Conservation (phyloP, 2,113 vertebrate species). For the Calidris pugnax region DNA sequence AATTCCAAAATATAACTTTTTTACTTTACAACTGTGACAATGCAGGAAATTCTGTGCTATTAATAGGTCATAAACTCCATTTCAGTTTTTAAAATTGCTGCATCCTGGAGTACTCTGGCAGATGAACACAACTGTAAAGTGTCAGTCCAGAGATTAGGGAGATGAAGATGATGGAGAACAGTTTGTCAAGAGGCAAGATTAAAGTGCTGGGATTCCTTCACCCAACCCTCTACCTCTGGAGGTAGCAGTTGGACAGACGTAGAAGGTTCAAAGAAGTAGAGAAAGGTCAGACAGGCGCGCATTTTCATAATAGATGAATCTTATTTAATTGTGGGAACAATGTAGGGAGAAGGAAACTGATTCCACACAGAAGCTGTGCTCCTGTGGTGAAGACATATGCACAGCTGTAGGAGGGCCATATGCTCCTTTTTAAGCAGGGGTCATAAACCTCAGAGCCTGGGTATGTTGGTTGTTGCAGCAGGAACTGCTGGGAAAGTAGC, state of each 20-base stretch:
- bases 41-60: not conserved
- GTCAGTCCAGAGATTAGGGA: not conserved
- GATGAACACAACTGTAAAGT: not conserved
- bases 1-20: not conserved
- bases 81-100: not conserved
- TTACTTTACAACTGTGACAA: not conserved
- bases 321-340: not conserved
- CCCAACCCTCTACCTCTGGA: accelerated
- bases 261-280: not conserved
- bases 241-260: not conserved
- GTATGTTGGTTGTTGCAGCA: not conserved
- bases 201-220: not conserved
- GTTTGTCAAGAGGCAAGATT: not conserved
- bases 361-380: not conserved
- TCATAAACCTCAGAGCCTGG: not conserved
- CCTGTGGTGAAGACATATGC: not conserved
- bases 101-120: not conserved
- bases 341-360: not conserved
- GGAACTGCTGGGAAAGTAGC: not conserved
- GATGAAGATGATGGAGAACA: not conserved
- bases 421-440: not conserved
- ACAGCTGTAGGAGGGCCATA: not conserved
- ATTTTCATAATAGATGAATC: not conserved
- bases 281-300: not conserved
- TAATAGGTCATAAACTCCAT: not conserved